Conservation (phyloP, 2,797 vertebrate genomes). For the Anguilla marmorata region DNA sequence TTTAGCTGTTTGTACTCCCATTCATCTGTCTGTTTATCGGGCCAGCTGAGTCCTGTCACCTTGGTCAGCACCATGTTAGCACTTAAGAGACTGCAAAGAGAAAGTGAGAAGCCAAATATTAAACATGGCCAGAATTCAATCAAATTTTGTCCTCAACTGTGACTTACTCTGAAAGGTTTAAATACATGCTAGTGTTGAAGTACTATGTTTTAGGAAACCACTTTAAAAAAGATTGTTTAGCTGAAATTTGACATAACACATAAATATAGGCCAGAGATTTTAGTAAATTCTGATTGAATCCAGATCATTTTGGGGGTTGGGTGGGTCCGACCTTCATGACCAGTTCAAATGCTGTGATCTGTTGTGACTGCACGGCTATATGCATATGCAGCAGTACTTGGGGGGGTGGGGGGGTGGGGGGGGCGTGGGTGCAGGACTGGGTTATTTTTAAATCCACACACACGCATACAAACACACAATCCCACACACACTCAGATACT, state of each 20-base stretch:
- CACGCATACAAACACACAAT: constrained; percentile 47
- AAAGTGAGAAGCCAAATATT: background rate
- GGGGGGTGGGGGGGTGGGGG: no score
- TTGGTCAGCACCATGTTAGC: background rate
- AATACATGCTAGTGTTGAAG: no score
- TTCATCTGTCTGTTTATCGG: background rate
- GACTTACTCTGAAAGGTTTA: background rate
- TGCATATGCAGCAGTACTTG: background rate
- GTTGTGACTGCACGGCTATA: background rate
- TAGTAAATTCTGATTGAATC: background rate
- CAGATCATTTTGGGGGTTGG: background rate
- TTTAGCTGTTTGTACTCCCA: background rate
- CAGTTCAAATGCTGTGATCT: background rate
- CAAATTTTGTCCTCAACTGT: background rate
- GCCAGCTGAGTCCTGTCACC: background rate
- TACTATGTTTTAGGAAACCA: background rate
- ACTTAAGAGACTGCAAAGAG: background rate
- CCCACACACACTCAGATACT: constrained; percentile 47
- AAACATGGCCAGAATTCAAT: no score
- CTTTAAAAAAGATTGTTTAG: background rate
- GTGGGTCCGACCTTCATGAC: no score
- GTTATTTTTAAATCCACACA: background rate
- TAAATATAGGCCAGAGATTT: background rate
- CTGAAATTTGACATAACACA: background rate
- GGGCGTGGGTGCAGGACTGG: background rate